A percentile compares a stretch with the other conserved stretches of the same genome.
Evolutionary conservation across 1,140 invertebrate genomes (phyloP).

Genomic region (Brachionus sp.): DNA sequence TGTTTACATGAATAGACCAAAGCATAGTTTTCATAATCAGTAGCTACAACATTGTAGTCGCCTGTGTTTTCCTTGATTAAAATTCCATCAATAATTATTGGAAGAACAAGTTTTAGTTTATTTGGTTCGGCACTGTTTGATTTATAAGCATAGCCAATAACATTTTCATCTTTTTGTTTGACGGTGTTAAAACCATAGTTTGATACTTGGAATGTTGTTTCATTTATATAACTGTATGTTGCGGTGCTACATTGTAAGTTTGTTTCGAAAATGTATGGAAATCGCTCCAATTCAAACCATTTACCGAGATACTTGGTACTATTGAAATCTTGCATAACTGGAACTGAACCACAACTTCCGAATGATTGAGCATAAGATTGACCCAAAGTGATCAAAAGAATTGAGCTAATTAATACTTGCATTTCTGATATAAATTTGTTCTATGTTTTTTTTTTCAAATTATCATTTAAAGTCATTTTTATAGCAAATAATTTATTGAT

Average conservation of each 20-base stretch:
- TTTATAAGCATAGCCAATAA: background rate
- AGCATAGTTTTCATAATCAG: slow-evolving; percentile 23
- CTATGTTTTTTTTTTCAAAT: background rate
- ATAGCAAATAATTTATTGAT: background rate
- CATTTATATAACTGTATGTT: background rate
- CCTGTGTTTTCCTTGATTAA: background rate
- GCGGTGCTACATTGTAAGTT: slow-evolving; percentile 17
- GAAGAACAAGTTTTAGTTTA: slow-evolving; percentile 3
- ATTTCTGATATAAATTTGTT: background rate
- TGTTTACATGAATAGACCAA: slow-evolving; percentile 27
- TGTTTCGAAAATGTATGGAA: slow-evolving; percentile 25
- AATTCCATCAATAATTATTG: background rate
- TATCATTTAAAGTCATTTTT: background rate
- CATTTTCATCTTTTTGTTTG: slow-evolving; percentile 2
- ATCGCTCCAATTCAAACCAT: slow-evolving; percentile 35
- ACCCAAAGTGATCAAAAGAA: background rate
- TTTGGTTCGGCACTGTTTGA: slow-evolving; percentile 15
- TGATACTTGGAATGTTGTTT: background rate
- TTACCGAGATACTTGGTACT: background rate
- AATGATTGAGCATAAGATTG: background rate
- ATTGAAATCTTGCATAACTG: slow-evolving; percentile 4
- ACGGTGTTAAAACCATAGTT: slow-evolving; percentile 35
- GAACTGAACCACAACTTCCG: background rate
- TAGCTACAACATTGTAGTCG: background rate
- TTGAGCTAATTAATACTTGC: background rate